Evolutionary conservation across 2,113 vertebrate species (phyloP).

Genomic region (Silurus glanis): DNA sequence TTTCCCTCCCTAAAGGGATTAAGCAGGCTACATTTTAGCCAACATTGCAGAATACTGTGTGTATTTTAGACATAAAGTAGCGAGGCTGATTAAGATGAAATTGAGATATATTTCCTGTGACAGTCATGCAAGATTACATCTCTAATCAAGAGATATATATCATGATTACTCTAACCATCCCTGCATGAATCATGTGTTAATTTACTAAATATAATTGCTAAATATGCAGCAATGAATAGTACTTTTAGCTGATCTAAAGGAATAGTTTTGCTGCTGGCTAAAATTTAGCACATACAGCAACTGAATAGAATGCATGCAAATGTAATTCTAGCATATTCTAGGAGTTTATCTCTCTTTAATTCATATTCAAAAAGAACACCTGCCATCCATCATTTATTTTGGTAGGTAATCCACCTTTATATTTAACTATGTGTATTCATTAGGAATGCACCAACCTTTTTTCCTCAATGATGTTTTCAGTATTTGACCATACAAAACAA

Average conservation of each 20-base stretch:
- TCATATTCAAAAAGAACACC: background rate
- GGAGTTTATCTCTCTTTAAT: background rate
- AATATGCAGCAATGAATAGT: background rate
- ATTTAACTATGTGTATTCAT: background rate
- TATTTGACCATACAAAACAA: background rate
- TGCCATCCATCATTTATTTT: background rate
- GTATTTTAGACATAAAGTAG: constrained; percentile 42
- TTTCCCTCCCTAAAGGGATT: constrained; percentile 58
- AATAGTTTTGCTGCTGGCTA: background rate
- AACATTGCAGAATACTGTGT: constrained; percentile 31
- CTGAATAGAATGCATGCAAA: background rate
- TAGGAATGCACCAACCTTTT: background rate
- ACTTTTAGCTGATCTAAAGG: background rate
- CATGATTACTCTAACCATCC: constrained; percentile 38
- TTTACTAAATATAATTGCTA: constrained; percentile 8
- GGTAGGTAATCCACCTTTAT: background rate
- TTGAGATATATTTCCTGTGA: constrained; percentile 43
- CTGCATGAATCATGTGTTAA: constrained; percentile 42
- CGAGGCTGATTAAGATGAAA: constrained; percentile 38
- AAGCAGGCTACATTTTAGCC: constrained; percentile 44
- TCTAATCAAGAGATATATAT: constrained; percentile 50
- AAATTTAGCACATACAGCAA: background rate
- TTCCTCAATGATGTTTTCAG: background rate
- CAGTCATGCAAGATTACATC: constrained; percentile 52
- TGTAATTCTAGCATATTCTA: background rate